These are phyloP conservation scores for Pantala flavescens DNA, from an alignment of 1,140 invertebrate genomes.

Conservation along the genomic window DNA sequence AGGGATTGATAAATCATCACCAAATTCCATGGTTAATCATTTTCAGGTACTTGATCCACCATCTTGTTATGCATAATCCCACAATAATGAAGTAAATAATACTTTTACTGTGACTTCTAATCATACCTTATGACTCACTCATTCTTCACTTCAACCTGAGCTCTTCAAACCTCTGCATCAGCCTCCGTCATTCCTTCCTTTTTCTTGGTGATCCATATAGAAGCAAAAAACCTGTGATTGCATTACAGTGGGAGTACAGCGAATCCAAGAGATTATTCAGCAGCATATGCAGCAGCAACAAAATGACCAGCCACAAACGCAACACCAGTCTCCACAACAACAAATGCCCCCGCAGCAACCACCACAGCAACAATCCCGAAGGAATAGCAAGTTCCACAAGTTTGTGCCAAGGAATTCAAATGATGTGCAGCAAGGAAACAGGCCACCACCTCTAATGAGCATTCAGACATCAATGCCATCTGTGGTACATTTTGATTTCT, in stretches of 20 bases:
- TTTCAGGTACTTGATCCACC: too few species aligned
- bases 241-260: conserved; percentile 45
- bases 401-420: conserved; percentile 14
- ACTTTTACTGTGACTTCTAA: too few species aligned
- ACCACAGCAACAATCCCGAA: conserved; percentile 29
- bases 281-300: conserved; percentile 12
- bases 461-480: conserved; percentile 36
- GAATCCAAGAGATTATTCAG: conserved; percentile 50
- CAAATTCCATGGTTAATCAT: too few species aligned
- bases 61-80: too few species aligned
- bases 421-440: conserved; percentile 27
- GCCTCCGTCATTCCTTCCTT: too few species aligned
- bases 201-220: too few species aligned
- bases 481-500: conserved; percentile 27
- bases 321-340: neutral
- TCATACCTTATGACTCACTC: too few species aligned
- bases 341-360: conserved; percentile 17
- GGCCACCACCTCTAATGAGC: conserved; percentile 42
- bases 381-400: conserved; percentile 36
- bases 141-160: too few species aligned
- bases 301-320: conserved; percentile 13
- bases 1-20: too few species aligned
- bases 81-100: too few species aligned
- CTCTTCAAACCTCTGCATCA: too few species aligned
- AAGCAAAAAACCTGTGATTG: too few species aligned